These are phyloP conservation scores for Rhopilema esculentum DNA, from an alignment of 30 jellyfish, hydroid and myxozoan genomes.

Conservation along the genomic window DNA sequence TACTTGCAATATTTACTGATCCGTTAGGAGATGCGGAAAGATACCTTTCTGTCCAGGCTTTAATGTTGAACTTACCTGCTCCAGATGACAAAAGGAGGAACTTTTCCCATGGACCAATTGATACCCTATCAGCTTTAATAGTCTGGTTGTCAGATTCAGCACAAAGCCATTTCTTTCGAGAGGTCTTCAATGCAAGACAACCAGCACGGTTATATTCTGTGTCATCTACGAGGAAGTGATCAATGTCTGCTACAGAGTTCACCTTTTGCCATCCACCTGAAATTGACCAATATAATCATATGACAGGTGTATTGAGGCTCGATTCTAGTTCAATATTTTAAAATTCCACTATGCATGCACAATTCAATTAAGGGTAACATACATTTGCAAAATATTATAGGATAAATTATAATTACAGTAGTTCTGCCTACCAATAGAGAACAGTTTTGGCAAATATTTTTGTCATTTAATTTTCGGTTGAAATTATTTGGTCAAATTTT, in stretches of 20 bases:
- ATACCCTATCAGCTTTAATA: constrained; percentile 40
- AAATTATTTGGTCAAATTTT: no score
- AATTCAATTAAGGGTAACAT: no score
- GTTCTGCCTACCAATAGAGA: no score
- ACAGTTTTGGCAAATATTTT: no score
- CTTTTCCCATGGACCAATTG: constrained; percentile 64
- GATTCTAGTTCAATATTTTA: no score
- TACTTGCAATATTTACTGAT: constrained; percentile 25
- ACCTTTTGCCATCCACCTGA: constrained; percentile 56
- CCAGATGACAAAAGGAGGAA: constrained; percentile 9
- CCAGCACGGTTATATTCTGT: constrained; percentile 49
- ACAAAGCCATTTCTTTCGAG: constrained; percentile 54
- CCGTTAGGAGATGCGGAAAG: constrained; percentile 43
- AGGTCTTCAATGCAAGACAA: constrained; percentile 51
- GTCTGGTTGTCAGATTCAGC: constrained; percentile 60
- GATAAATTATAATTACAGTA: no score
- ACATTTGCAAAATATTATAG: no score
- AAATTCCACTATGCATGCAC: no score
- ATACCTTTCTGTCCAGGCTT: constrained; percentile 58
- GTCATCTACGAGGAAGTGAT: constrained; percentile 65
- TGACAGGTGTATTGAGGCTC: no score
- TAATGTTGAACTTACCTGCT: constrained; percentile 26
- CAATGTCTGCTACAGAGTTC: constrained; percentile 34
- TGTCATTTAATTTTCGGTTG: no score
- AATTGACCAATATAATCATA: background rate